These are phyloP conservation scores for Macrosteles quadrilineatus DNA, from an alignment of 1,140 invertebrate genomes.

Conservation along the genomic window DNA sequence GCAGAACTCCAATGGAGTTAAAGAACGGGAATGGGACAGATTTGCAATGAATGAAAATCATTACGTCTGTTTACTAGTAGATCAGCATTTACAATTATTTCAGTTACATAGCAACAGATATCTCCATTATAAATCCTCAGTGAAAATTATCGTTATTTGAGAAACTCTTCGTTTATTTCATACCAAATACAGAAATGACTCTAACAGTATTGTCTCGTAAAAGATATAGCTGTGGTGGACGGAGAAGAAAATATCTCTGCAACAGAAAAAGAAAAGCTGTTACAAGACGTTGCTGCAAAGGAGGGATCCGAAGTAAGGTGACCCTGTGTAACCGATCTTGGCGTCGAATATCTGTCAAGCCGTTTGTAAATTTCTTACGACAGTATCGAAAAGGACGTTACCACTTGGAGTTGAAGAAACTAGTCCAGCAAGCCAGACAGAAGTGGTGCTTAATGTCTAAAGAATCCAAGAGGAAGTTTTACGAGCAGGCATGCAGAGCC, in stretches of 20 bases:
- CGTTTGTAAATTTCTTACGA: conserved; percentile 2
- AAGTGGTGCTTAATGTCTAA: not conserved
- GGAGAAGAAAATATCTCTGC: not conserved
- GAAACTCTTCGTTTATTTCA: too few species aligned
- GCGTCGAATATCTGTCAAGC: conserved; percentile 1
- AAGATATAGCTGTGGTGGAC: not conserved
- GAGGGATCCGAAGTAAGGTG: not conserved
- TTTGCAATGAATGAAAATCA: too few species aligned
- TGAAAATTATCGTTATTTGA: too few species aligned
- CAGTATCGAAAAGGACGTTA: not conserved
- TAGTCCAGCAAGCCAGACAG: not conserved
- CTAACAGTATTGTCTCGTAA: too few species aligned
- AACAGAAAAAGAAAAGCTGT: not conserved
- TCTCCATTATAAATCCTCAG: too few species aligned
- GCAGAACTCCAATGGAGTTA: too few species aligned
- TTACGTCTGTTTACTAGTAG: too few species aligned
- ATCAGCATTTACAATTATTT: too few species aligned
- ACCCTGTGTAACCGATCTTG: conserved; percentile 2
- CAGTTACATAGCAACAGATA: too few species aligned
- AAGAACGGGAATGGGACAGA: too few species aligned
- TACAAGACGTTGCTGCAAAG: not conserved
- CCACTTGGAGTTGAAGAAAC: not conserved
- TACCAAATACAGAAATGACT: too few species aligned
- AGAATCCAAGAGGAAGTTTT: not conserved
- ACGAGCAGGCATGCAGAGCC: not conserved